Evolutionary conservation across 2,888 invertebrate genomes (phyloP).

Genomic region (Apotomis capreana): DNA sequence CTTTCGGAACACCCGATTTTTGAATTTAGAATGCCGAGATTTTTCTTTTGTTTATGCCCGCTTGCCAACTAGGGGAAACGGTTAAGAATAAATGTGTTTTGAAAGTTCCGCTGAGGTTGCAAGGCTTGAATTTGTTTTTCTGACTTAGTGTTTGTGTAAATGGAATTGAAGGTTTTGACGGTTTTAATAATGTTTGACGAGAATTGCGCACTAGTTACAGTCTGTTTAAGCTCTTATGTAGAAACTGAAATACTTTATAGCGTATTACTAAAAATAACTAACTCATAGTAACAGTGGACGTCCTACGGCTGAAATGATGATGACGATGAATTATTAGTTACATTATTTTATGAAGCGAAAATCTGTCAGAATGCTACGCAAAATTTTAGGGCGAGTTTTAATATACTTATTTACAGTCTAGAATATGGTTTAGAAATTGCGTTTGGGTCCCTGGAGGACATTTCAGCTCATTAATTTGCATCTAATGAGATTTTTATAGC

Average conservation of each 20-base stretch:
- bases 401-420: background rate
- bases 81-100: conserved; percentile 11
- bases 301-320: no score
- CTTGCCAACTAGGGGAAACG: conserved; percentile 14
- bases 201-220: no score
- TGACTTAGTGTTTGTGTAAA: no score
- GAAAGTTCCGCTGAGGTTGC: background rate
- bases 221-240: background rate
- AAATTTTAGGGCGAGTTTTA: background rate
- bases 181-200: no score
- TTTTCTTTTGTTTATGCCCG: conserved; percentile 32
- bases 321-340: no score
- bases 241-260: background rate
- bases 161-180: no score
- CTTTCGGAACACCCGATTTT: conserved; percentile 28
- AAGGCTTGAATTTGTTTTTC: no score
- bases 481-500: background rate
- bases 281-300: no score
- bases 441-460: background rate
- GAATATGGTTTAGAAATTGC: background rate
- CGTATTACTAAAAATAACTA: no score
- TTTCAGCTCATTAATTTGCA: conserved; percentile 12
- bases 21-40: conserved; percentile 32
- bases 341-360: no score
- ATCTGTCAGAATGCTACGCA: no score